A percentile compares a stretch with the other conserved stretches of the same genome.
These are phyloP conservation scores for Ditylenchus dipsaci DNA, from an alignment of 1,140 invertebrate genomes.

Conservation along the genomic window DNA sequence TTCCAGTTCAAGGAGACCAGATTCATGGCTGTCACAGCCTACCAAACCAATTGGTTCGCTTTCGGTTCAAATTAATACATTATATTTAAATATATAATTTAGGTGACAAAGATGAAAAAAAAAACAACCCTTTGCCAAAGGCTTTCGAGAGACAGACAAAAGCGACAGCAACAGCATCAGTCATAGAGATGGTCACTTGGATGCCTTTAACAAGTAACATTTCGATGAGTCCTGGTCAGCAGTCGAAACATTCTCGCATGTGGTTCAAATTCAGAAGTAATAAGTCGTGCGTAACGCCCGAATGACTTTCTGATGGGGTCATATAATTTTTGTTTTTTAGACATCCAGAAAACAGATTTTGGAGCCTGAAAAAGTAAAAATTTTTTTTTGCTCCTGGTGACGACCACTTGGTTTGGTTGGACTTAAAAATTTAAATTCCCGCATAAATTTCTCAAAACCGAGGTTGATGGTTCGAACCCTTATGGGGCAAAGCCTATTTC, in stretches of 20 bases:
- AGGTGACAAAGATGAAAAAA: constrained; percentile 84
- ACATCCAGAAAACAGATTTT: too few species aligned
- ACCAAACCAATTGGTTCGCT: constrained; percentile 85
- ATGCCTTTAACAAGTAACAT: not conserved
- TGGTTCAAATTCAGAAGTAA: not conserved
- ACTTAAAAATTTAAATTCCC: too few species aligned
- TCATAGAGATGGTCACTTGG: not conserved
- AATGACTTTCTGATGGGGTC: not conserved
- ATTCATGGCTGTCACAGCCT: constrained; percentile 95
- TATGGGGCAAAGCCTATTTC: too few species aligned
- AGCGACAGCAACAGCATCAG: not conserved
- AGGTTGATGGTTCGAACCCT: too few species aligned
- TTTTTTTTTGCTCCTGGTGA: too few species aligned
- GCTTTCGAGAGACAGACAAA: constrained; percentile 66
- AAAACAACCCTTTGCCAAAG: constrained; percentile 94
- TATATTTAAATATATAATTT: not conserved
- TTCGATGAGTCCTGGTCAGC: not conserved
- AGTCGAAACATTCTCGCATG: too few species aligned
- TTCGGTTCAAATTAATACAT: constrained; percentile 9
- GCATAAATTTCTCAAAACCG: too few species aligned
- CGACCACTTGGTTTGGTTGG: too few species aligned
- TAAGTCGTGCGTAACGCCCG: not conserved
- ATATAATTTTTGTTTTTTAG: not conserved
- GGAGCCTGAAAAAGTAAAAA: too few species aligned
- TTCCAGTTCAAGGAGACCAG: constrained; percentile 93